These are phyloP conservation scores for Penelope pileata DNA, from an alignment of 2,113 vertebrate genomes.

Conservation along the genomic window DNA sequence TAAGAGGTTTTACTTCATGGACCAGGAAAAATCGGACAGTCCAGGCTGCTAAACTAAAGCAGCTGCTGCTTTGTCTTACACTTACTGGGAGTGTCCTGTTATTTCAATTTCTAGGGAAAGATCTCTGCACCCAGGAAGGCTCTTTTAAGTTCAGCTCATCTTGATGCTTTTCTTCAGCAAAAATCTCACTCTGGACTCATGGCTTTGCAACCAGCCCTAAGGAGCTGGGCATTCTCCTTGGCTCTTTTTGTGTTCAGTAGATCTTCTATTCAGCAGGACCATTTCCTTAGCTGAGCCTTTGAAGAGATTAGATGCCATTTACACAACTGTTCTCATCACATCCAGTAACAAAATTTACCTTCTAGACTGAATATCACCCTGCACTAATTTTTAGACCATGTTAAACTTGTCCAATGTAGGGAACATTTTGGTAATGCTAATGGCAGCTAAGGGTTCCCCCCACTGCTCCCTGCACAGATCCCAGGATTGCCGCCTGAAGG, in stretches of 20 bases:
- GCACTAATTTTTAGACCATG: background rate
- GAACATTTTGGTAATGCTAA: background rate
- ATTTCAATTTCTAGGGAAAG: background rate
- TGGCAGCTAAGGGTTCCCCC: background rate
- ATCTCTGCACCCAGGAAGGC: background rate
- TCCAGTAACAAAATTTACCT: background rate
- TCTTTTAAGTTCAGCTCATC: background rate
- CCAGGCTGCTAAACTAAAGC: background rate
- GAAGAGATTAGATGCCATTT: background rate
- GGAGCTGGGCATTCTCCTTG: fast-evolving
- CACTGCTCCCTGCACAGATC: background rate
- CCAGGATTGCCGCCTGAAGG: background rate
- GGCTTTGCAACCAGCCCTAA: background rate
- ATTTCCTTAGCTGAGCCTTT: background rate
- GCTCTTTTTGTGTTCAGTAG: background rate
- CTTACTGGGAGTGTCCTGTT: background rate
- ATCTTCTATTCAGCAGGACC: background rate
- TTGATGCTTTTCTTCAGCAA: background rate
- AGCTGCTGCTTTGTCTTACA: background rate
- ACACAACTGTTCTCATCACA: background rate
- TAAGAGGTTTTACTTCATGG: background rate
- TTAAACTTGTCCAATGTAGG: background rate
- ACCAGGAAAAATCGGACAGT: background rate
- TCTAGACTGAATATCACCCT: background rate
- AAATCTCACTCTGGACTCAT: background rate